Evolutionary conservation across 2,888 invertebrate species (phyloP).

Genomic region (Drosophila ezoana): DNA sequence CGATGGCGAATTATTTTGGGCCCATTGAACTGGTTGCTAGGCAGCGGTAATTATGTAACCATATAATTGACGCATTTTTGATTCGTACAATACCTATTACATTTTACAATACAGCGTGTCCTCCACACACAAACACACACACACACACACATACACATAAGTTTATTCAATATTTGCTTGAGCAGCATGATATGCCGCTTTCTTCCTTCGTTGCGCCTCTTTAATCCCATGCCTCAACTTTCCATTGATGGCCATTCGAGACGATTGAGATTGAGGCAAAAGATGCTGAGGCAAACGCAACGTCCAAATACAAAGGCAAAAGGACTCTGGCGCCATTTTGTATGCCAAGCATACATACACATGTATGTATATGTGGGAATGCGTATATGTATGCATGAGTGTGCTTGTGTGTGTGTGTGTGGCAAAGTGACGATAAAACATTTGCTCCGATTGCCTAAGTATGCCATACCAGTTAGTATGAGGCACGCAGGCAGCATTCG

Average conservation of each 20-base stretch:
- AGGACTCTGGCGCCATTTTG: slow-evolving; percentile 72
- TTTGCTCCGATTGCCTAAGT: slow-evolving; percentile 76
- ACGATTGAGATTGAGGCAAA: slow-evolving; percentile 56
- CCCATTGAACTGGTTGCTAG: slow-evolving; percentile 58
- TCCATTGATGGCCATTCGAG: slow-evolving; percentile 68
- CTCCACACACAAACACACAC: not conserved
- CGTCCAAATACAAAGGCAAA: slow-evolving; percentile 40
- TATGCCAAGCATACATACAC: slow-evolving; percentile 59
- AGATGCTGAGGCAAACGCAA: slow-evolving; percentile 41
- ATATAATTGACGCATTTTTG: slow-evolving; percentile 59
- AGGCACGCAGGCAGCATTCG: slow-evolving; percentile 36
- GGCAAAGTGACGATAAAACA: slow-evolving; percentile 76
- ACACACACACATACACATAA: not conserved
- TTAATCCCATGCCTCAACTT: slow-evolving; percentile 8
- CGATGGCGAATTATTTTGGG: slow-evolving; percentile 53
- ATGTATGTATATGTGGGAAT: slow-evolving; percentile 2
- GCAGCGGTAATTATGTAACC: slow-evolving; percentile 66
- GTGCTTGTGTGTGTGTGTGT: slow-evolving; percentile 21
- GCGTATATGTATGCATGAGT: slow-evolving; percentile 29
- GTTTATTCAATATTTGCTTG: slow-evolving; percentile 36
- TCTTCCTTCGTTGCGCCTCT: not conserved
- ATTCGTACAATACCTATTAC: slow-evolving; percentile 57
- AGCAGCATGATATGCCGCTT: slow-evolving; percentile 26
- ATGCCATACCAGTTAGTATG: slow-evolving; percentile 54
- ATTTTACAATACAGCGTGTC: slow-evolving; percentile 53